Evolutionary conservation across 2,797 vertebrate genomes (phyloP).

Genomic region (Geotrypetes seraphini): DNA sequence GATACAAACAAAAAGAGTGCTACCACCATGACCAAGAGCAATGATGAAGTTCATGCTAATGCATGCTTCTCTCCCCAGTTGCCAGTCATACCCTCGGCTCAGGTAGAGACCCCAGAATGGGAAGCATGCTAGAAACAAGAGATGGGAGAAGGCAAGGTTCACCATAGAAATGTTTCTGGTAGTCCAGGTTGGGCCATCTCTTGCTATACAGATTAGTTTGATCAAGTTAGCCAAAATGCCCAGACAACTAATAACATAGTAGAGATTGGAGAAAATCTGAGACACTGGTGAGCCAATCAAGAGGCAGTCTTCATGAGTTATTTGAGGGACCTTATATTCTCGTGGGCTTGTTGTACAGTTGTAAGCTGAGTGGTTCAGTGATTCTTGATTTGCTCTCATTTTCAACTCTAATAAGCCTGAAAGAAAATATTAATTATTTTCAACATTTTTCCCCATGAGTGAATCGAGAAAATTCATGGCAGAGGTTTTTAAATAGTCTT

Average conservation of each 20-base stretch:
- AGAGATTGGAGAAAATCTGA: not conserved
- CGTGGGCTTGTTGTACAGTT: not conserved
- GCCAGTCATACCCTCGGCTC: slow-evolving; percentile 1
- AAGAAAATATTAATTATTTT: too few relatives aligned
- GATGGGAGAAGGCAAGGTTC: slow-evolving; percentile 1
- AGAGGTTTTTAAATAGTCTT: too few relatives aligned
- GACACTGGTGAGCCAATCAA: not conserved
- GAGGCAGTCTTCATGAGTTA: not conserved
- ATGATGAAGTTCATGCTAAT: not conserved
- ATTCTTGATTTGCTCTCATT: not conserved
- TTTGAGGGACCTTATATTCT: not conserved
- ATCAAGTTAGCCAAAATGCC: not conserved
- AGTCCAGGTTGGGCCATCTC: not conserved
- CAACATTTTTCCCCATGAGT: too few relatives aligned
- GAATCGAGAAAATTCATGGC: too few relatives aligned
- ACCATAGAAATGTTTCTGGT: not conserved
- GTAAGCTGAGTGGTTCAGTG: not conserved
- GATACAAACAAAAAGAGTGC: not conserved
- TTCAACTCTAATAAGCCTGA: too few relatives aligned
- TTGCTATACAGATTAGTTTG: not conserved
- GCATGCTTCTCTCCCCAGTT: not conserved
- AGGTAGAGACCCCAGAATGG: slow-evolving; percentile 1
- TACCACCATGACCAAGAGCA: slow-evolving; percentile 3
- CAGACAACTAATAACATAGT: not conserved
- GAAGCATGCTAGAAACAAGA: not conserved